phyloP scores from a whole-genome alignment of 2,888 invertebrate genomes.

The Nephrotoma appendiculata region DNA sequence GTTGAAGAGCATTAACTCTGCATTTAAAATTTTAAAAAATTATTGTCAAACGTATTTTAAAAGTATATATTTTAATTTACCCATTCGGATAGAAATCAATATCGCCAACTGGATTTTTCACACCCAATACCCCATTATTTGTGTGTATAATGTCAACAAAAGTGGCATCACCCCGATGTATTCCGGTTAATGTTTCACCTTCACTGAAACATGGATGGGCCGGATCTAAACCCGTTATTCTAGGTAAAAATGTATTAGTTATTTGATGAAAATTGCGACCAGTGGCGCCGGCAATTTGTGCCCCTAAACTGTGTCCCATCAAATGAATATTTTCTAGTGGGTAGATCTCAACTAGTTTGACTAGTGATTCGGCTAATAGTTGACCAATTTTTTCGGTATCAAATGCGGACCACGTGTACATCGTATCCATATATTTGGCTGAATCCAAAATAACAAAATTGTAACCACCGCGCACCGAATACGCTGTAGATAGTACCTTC shows the following conservation, averaged over 20 bases:
- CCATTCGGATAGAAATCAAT: too few relatives aligned
- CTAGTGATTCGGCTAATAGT: conserved; percentile 7
- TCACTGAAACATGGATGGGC: conserved; percentile 19
- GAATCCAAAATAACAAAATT: too few relatives aligned
- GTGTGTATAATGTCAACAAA: conserved; percentile 22
- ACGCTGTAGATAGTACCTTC: neutral
- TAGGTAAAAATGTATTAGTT: too few relatives aligned
- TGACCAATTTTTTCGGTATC: conserved; percentile 10
- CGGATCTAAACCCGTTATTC: conserved; percentile 29
- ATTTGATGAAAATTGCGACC: conserved; percentile 22
- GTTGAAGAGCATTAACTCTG: conserved; percentile 1
- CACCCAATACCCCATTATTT: conserved; percentile 17
- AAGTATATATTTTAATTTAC: too few relatives aligned
- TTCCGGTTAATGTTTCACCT: conserved; percentile 14
- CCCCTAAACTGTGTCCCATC: too few relatives aligned
- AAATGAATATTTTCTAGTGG: too few relatives aligned
- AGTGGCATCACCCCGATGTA: conserved; percentile 27
- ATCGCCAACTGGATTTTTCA: conserved; percentile 16
- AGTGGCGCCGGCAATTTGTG: conserved; percentile 27
- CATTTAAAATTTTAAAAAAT: too few relatives aligned
- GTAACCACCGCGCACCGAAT: too few relatives aligned
- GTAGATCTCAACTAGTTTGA: conserved; percentile 16
- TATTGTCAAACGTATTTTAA: too few relatives aligned
- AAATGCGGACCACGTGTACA: too few relatives aligned
- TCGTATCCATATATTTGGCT: conserved; percentile 10